A percentile compares a stretch with the other conserved stretches of the same genome.
These are phyloP conservation scores for Trisateles emortualis DNA, from an alignment of 2,888 invertebrate species.

Conservation along the genomic window DNA sequence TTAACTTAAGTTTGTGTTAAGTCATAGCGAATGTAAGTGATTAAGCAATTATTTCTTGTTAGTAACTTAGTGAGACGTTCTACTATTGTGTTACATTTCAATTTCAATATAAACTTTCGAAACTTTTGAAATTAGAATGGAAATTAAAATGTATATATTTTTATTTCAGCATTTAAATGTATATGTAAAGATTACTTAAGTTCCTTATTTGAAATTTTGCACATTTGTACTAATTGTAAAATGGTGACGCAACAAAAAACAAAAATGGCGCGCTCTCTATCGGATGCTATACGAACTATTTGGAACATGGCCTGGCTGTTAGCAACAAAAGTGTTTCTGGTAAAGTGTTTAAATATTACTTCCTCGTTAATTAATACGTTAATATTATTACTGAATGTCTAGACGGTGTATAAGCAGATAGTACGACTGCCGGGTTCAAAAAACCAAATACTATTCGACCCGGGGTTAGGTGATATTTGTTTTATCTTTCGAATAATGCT, in stretches of 20 bases:
- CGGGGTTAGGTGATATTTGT: too few relatives aligned
- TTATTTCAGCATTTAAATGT: conserved; percentile 11
- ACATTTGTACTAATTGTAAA: conserved; percentile 11
- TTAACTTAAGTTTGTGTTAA: conserved; percentile 21
- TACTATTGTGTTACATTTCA: conserved; percentile 1
- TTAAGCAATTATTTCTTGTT: conserved; percentile 20
- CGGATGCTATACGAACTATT: conserved; percentile 64
- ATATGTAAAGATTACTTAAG: conserved; percentile 5
- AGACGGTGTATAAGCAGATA: too few relatives aligned
- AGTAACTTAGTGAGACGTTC: conserved; percentile 3
- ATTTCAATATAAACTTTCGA: background rate
- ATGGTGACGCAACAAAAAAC: conserved; percentile 38
- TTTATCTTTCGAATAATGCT: too few relatives aligned
- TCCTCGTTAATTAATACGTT: background rate
- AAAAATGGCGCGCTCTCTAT: conserved; percentile 65
- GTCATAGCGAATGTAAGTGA: conserved; percentile 30
- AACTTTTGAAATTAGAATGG: conserved; percentile 6
- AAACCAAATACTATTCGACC: too few relatives aligned
- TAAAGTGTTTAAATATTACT: conserved; percentile 51
- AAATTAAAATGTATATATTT: background rate
- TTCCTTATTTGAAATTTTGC: conserved; percentile 4
- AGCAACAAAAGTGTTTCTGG: conserved; percentile 78
- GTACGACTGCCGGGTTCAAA: too few relatives aligned
- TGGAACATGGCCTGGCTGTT: conserved; percentile 80
- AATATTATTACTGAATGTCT: too few relatives aligned